Base-by-base conservation (phyloP, 35 echinoderm and acorn worm genomes). In the Lytechinus pictus region DNA sequence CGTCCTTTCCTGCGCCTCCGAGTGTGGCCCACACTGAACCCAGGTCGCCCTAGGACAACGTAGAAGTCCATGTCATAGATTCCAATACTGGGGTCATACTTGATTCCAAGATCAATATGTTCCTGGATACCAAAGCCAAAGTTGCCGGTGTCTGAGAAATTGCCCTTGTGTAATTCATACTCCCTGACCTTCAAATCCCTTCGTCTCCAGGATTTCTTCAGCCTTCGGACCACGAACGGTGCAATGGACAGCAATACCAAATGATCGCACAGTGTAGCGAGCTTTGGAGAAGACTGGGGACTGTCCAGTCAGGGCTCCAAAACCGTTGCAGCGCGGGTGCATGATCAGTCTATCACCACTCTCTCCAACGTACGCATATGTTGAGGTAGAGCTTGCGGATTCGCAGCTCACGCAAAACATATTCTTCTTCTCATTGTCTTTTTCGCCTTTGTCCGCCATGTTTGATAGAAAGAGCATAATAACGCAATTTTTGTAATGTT, bases 121-220 rank as follows among this genome's bases (percentile, higher is more conserved):
- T 99, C 98, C 94, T 99, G 98, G 95, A 99, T 98, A 27, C 98
- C 98, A 96, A 99, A 99, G 27, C 98, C 98, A 98, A 99, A 99
- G 98, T 99, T 99, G 94, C 97, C 98, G 4, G 98, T 98, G 14
- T 92, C 52, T n/a, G 98, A 99, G 94, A 99, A 99, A 93, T 99
- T 99, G 88, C 97, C 97, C 86, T 99, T 99, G 27, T 97, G 94
- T 95, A 99, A 97, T 87, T 99, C 98, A 71, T 99, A 99, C 94
- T 99, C 98, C 96, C 98, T 97, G 54, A 99, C 98, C 97, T 97
- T 99, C 44, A n/a, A 99, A 97, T 52, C 98, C 98, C 71, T 95
- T n/a, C n/a, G n/a, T 96, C 89, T 99, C 98, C 52, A 99, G 94
- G 95, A 99, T 99, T 87, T 99, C 98, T 55, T 99, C 98, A 27